Conservation (phyloP, 2,113 vertebrate genomes). For the Phalacrocorax pelagicus region DNA sequence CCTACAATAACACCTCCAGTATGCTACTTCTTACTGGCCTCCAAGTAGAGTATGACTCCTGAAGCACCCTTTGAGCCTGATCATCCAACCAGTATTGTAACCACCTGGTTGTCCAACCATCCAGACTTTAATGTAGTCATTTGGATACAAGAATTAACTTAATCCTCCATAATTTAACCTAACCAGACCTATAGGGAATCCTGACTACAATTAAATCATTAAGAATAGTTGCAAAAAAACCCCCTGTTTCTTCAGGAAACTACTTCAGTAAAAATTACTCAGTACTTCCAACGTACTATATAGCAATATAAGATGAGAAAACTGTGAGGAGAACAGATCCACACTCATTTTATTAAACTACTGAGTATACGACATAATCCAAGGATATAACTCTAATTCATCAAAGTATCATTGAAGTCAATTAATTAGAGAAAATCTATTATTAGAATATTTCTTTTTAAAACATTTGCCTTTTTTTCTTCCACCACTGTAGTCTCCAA, state of each 20-base stretch:
- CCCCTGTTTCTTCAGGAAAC: background rate
- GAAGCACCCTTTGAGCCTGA: background rate
- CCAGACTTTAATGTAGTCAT: background rate
- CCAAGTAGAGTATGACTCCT: background rate
- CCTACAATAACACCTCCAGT: accelerated
- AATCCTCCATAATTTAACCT: background rate
- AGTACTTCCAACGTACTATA: background rate
- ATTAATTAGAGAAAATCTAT: background rate
- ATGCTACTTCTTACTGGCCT: accelerated
- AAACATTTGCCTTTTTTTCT: background rate
- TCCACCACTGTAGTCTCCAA: background rate
- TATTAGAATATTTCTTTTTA: background rate
- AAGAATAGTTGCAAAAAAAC: background rate
- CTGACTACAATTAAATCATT: background rate
- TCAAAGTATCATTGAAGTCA: background rate
- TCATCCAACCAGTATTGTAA: background rate
- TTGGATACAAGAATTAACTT: background rate
- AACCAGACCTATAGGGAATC: background rate
- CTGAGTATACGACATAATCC: background rate
- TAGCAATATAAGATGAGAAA: background rate
- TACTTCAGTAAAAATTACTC: background rate
- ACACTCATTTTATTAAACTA: background rate
- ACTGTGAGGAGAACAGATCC: background rate
- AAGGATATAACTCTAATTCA: background rate
- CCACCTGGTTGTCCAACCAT: background rate